Base-by-base conservation (phyloP, 1,140 invertebrate species). In the Pomacea maculata region DNA sequence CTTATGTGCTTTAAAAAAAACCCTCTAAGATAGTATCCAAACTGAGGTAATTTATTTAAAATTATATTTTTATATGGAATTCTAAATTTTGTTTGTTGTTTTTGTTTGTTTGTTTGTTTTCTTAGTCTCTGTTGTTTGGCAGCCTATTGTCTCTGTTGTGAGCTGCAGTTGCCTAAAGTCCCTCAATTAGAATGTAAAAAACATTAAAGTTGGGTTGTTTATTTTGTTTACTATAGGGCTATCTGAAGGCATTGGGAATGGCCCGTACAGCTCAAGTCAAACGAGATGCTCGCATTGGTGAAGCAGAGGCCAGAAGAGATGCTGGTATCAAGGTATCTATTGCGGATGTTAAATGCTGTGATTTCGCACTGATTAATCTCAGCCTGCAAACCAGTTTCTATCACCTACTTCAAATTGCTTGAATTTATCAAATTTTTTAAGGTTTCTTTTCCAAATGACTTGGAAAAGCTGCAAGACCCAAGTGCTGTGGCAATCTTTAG, bases 191-290 rank as follows among this genome's bases (percentile, higher is more conserved):
- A 45, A 4, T 45, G 6, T 45, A 45, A 45, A 45, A 45, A 45
- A 45, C 2, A 45, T 45, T 45, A 45, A 45, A 45, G 2, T 45
- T 45, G 34, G 34, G 34, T 6, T 45, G 11, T 61, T 17, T 74
- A 21, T 52, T 54, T 25, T 74, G 12, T 67, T 65, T 74, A 19
- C 45, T 72, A 17, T 70, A 97, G 97, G 97, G 97, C 17, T 99
- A 99, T 89, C 91, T 99, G 68, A 96, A 96, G 94, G 96, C 97
- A 77, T 92, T 99, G 80, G 98, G 97, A 84, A 97, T 98, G 96
- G 97, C 97, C 10, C 93, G 97, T 86, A 99, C 97, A 1, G 97
- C 97, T 6, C 97, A 99, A 92, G 97, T 99, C 0, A 98, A 99
- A 91, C 93, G 97, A 80, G 97, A 99, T 91, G 97, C 97, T 10